A percentile compares a stretch with the other conserved stretches of the same genome.
Conservation (phyloP, 1,140 invertebrate species). For the Cotesia typhae region DNA sequence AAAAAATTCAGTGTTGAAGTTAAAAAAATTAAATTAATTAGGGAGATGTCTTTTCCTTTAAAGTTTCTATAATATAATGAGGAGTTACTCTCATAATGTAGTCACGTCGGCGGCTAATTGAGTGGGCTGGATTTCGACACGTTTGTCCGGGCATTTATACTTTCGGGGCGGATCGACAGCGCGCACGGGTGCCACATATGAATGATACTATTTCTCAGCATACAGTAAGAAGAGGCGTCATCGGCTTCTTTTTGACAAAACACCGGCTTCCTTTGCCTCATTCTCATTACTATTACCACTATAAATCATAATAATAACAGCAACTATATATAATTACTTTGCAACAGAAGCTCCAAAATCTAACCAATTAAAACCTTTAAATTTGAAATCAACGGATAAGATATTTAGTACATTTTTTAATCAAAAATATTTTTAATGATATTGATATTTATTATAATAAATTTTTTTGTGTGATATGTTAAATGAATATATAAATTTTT, state of each 20-base stretch:
- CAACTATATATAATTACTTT: background rate
- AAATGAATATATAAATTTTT: too few relatives aligned
- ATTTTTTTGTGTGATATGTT: too few relatives aligned
- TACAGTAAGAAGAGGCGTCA: background rate
- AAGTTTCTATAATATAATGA: constrained; percentile 34
- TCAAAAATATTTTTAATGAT: too few relatives aligned
- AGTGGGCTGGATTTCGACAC: constrained; percentile 48
- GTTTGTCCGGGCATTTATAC: constrained; percentile 46
- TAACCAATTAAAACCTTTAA: too few relatives aligned
- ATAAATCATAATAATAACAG: background rate
- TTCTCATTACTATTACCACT: background rate
- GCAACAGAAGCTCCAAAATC: too few relatives aligned
- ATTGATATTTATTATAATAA: too few relatives aligned
- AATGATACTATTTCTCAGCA: constrained; percentile 12
- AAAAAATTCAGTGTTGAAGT: too few relatives aligned
- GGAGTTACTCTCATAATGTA: constrained; percentile 22
- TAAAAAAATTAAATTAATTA: background rate
- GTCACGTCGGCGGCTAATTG: constrained; percentile 44
- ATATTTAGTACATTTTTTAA: too few relatives aligned
- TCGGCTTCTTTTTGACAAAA: constrained; percentile 4
- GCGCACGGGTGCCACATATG: constrained; percentile 35
- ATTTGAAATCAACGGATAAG: too few relatives aligned
- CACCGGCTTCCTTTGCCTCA: constrained; percentile 8
- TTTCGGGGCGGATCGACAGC: constrained; percentile 48
- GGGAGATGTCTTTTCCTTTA: background rate